A percentile compares a stretch with the other conserved stretches of the same genome.
Evolutionary conservation across 2,797 vertebrate species (phyloP).

Genomic region (Anabas testudineus): DNA sequence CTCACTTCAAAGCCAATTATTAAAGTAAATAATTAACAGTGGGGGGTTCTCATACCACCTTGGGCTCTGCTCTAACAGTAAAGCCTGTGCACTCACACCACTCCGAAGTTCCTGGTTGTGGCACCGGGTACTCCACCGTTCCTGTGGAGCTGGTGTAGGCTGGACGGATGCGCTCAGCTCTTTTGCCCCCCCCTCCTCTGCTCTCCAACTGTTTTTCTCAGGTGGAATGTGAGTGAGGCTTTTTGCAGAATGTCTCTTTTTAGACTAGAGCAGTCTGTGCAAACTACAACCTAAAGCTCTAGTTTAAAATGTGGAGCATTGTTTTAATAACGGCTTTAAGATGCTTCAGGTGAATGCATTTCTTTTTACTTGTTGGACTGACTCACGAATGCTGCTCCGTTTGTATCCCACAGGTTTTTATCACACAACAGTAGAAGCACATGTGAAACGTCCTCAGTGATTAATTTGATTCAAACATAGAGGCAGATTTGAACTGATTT

Average conservation of each 20-base stretch:
- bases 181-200: slow-evolving; percentile 29
- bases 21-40: slow-evolving; percentile 79
- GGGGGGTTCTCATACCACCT: slow-evolving; percentile 62
- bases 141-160: slow-evolving; percentile 29
- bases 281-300: neutral
- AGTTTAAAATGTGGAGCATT: slow-evolving; percentile 28
- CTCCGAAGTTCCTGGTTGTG: slow-evolving; percentile 33
- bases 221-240: slow-evolving; percentile 35
- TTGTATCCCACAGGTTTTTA: slow-evolving; percentile 8
- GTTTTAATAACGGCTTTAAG: slow-evolving; percentile 31
- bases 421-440: slow-evolving; percentile 31
- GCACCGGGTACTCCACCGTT: slow-evolving; percentile 4
- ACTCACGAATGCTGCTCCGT: slow-evolving; percentile 12
- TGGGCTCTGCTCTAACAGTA: slow-evolving; percentile 54
- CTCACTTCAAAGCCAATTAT: slow-evolving; percentile 79
- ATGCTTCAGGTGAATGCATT: slow-evolving; percentile 5
- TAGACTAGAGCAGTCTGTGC: neutral
- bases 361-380: slow-evolving; percentile 6
- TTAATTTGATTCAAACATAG: slow-evolving; percentile 40
- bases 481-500: slow-evolving; percentile 36
- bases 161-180: slow-evolving; percentile 37
- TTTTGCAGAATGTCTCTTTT: slow-evolving; percentile 31
- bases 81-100: slow-evolving; percentile 49
- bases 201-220: slow-evolving; percentile 39
- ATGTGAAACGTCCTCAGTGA: slow-evolving; percentile 27